phyloP scores from a whole-genome alignment of 2,888 invertebrate genomes.

The Sphaerophoria rueppellii region DNA sequence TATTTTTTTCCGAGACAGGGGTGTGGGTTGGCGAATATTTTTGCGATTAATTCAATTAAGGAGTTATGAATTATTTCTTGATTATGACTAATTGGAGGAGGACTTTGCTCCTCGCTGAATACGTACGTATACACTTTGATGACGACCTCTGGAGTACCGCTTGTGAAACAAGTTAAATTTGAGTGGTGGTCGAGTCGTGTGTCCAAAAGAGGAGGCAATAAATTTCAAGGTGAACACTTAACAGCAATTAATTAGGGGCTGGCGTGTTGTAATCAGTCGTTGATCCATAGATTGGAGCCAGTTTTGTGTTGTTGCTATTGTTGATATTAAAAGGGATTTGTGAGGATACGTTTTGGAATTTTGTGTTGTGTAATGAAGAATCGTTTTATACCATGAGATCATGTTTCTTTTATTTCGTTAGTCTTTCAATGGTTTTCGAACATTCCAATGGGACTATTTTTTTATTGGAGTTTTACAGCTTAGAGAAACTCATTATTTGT shows the following conservation, averaged over 20 bases:
- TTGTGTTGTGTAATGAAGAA: constrained; percentile 34
- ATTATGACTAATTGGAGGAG: constrained; percentile 72
- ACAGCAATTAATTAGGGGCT: constrained; percentile 70
- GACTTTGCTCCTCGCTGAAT: constrained; percentile 17
- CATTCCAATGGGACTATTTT: neutral
- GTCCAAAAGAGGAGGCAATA: constrained; percentile 59
- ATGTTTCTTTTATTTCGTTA: constrained; percentile 23
- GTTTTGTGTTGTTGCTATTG: constrained; percentile 21
- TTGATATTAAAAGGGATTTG: constrained; percentile 46
- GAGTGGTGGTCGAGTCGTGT: constrained; percentile 48
- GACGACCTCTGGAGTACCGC: constrained; percentile 3
- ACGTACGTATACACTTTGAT: neutral
- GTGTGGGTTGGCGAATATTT: constrained; percentile 66
- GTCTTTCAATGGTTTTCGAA: neutral
- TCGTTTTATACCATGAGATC: constrained; percentile 55
- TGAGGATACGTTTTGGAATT: constrained; percentile 16
- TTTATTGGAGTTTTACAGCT: neutral
- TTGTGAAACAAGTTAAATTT: neutral
- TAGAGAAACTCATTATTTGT: too few relatives aligned
- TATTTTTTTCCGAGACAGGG: constrained; percentile 4
- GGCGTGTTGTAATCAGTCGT: constrained; percentile 72
- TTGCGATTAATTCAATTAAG: constrained; percentile 73
- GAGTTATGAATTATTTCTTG: constrained; percentile 72
- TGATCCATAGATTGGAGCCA: constrained; percentile 63
- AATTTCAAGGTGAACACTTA: constrained; percentile 72